Evolutionary conservation across 2,888 invertebrate genomes (phyloP), one percentile per base, ranked within the genome.

Genomic region (Smittia aterrima): DNA sequence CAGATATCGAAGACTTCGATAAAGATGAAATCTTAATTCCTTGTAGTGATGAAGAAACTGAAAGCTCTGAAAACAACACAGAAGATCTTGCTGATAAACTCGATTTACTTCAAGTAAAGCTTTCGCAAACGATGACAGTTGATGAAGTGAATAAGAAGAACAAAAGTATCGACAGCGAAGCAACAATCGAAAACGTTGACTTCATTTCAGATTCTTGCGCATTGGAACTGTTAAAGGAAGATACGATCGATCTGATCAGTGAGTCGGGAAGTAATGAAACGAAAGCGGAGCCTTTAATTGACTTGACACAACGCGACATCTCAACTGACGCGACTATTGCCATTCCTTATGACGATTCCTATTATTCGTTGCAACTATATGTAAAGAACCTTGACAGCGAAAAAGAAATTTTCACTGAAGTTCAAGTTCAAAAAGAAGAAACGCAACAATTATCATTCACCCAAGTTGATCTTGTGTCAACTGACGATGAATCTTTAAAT

Each of bases 1-100:
- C 75, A 22, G 74, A 24, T 58, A 32, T 70, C 68, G 75, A 75
- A 11, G 73, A 53, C 27, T 47, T 67, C 16, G 64, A 68, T 38
- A 40, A 74, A 13, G 20, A 47, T 66, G 41, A 20, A 11, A n/a
- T 7, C 13, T 38, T 38, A 4, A 38, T 11, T 38, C 38, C 38
- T 24, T 9, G 58, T 41, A 13, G 66, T 38, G 62, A 66, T 32
- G 68, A 73, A 38, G 74, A 75, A 40, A 18, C 75, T 47, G 58
- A 74, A 1, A 68, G 24, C 24, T 6, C 9, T 4, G 1, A 62
- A 3, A 24, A 24, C 1, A 62, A 13, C 62, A 20, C 20, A 20
- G 20, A 16, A 7, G 3, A 40, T 4, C 22, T 67, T 18, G 41
- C 13, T 16, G 22, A 38, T 22, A 16, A 67, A 1, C 22, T 67